phyloP scores from a whole-genome alignment of 2,888 invertebrate species.

The Pachliopta kotzebuea region DNA sequence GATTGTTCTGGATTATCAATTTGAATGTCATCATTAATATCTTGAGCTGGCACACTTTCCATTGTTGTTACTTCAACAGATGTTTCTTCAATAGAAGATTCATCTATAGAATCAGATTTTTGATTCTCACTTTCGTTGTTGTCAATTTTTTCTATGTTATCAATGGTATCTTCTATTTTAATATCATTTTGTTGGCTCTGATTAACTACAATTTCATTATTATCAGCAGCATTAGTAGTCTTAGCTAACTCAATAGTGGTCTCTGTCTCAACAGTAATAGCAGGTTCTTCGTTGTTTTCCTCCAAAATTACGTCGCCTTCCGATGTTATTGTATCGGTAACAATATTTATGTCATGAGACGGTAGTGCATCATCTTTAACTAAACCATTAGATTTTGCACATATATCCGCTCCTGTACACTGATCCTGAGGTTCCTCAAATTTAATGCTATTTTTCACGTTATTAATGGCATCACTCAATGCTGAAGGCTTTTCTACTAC shows the following conservation, averaged over 20 bases:
- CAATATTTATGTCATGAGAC: conserved; percentile 13
- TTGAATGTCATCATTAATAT: conserved; percentile 27
- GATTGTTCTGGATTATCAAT: conserved; percentile 26
- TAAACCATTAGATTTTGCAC: conserved; percentile 66
- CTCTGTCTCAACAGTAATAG: background rate
- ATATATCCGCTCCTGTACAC: conserved; percentile 48
- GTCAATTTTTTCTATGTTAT: conserved; percentile 34
- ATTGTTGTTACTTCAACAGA: conserved; percentile 29
- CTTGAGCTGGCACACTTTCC: conserved; percentile 2
- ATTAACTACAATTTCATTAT: conserved; percentile 11
- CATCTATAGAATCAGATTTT: conserved; percentile 33
- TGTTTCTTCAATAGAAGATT: conserved; percentile 39
- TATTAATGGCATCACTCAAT: conserved; percentile 42
- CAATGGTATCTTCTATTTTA: conserved; percentile 28
- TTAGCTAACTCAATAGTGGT: conserved; percentile 1
- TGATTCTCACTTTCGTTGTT: conserved; percentile 32
- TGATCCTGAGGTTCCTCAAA: conserved; percentile 41
- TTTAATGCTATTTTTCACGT: conserved; percentile 44
- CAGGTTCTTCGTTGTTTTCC: conserved; percentile 13
- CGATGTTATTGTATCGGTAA: conserved; percentile 15
- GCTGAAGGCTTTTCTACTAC: conserved; percentile 46
- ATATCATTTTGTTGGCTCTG: conserved; percentile 24
- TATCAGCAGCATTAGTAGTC: conserved; percentile 34
- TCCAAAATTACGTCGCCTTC: conserved; percentile 10
- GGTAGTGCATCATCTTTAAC: conserved; percentile 32